These are phyloP conservation scores for Rhagonycha fulva DNA, from an alignment of 2,888 invertebrate genomes.

Conservation along the genomic window DNA sequence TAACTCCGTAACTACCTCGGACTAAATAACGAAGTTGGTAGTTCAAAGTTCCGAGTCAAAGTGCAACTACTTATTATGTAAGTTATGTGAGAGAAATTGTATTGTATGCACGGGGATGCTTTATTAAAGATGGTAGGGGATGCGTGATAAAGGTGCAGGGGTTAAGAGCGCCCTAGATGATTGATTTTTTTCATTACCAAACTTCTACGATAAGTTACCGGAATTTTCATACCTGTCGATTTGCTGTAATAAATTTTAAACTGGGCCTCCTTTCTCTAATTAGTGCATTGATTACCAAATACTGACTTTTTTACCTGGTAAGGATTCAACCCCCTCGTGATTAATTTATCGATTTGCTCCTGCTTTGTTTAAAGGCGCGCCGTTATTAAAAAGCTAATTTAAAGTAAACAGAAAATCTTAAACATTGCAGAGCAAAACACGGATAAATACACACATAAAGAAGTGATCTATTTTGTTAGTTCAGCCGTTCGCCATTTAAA, in stretches of 20 bases:
- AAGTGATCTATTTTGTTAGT: slow-evolving; percentile 44
- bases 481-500: slow-evolving; percentile 40
- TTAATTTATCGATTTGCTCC: background rate
- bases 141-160: background rate
- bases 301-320: background rate
- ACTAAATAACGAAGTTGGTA: slow-evolving; percentile 7
- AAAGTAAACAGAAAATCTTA: background rate
- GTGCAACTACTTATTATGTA: background rate
- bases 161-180: background rate
- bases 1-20: slow-evolving; percentile 43
- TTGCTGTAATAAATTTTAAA: background rate
- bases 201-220: background rate
- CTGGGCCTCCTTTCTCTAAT: background rate
- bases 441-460: slow-evolving; percentile 31
- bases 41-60: background rate
- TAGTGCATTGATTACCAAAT: background rate
- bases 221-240: background rate
- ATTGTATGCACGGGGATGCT: background rate
- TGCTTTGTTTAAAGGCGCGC: background rate
- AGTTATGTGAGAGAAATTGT: background rate
- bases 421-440: slow-evolving; percentile 8
- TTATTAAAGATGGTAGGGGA: background rate
- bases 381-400: background rate
- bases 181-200: background rate
- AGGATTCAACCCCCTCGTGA: background rate